These are phyloP conservation scores for Sciurus niger DNA, from an alignment of 2,113 vertebrate species.

Conservation along the genomic window DNA sequence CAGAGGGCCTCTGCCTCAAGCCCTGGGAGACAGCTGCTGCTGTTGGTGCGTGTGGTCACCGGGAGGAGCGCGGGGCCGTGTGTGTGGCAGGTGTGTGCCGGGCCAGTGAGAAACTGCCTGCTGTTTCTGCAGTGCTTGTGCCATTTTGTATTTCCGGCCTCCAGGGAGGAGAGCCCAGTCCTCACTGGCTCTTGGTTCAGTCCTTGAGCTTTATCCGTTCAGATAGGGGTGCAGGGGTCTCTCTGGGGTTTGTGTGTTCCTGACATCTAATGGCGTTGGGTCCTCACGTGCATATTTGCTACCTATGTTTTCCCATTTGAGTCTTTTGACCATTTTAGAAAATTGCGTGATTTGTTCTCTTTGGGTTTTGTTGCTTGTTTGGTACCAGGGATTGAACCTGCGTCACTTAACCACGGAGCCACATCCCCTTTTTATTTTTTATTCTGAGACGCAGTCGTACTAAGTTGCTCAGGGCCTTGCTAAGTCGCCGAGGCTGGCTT, in stretches of 20 bases:
- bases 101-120: no score
- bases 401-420: neutral
- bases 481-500: neutral
- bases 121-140: neutral
- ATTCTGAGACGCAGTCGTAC: neutral
- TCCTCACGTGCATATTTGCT: no score
- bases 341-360: neutral
- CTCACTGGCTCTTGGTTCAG: neutral
- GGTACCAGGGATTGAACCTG: no score
- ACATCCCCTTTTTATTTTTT: neutral
- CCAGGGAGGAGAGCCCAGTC: rapidly evolving
- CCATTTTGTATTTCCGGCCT: neutral
- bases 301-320: neutral
- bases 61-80: rapidly evolving
- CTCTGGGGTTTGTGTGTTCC: no score
- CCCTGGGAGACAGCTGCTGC: neutral
- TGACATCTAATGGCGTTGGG: no score
- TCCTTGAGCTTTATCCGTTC: neutral
- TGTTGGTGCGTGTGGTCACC: neutral
- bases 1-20: neutral
- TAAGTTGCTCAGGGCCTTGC: neutral
- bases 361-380: no score
- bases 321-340: neutral
- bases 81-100: neutral
- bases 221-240: neutral